Conservation (phyloP, 2,797 vertebrate genomes). For the Sorex maritimensis region DNA sequence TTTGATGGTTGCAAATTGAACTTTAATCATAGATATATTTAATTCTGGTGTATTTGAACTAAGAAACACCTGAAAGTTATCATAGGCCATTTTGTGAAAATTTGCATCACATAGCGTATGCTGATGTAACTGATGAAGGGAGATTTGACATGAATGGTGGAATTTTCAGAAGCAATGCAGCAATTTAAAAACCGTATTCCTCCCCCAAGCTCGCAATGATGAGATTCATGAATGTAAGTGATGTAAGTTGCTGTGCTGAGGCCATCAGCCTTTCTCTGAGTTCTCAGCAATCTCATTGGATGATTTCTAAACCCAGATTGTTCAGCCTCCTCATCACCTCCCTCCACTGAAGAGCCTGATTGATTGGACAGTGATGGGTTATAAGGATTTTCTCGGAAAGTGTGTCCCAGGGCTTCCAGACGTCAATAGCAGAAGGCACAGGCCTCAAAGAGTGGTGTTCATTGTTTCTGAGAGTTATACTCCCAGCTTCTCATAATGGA, state of each 20-base stretch:
- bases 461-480: constrained; percentile 67
- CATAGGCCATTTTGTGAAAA: constrained; percentile 56
- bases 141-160: constrained; percentile 6
- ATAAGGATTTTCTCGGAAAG: constrained; percentile 77
- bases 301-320: constrained; percentile 56
- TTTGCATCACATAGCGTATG: not conserved
- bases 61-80: constrained; percentile 49
- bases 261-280: constrained; percentile 23
- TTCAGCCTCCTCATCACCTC: constrained; percentile 42
- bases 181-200: not conserved
- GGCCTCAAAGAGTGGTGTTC: constrained; percentile 55
- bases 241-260: constrained; percentile 1
- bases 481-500: constrained; percentile 72
- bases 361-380: constrained; percentile 74
- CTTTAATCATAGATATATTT: constrained; percentile 67
- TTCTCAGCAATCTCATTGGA: constrained; percentile 62
- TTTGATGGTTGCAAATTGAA: constrained; percentile 71
- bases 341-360: constrained; percentile 60
- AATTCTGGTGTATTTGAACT: constrained; percentile 59
- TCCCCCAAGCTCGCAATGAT: constrained; percentile 8
- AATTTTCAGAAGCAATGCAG: constrained; percentile 65
- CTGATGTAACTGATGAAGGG: constrained; percentile 55
- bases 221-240: constrained; percentile 56
- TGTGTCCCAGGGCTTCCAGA: constrained; percentile 54
- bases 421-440: constrained; percentile 51